A percentile compares a stretch with the other conserved stretches of the same genome.
Conservation (phyloP, 2,888 invertebrate genomes). For the Drosophila maculinotata region DNA sequence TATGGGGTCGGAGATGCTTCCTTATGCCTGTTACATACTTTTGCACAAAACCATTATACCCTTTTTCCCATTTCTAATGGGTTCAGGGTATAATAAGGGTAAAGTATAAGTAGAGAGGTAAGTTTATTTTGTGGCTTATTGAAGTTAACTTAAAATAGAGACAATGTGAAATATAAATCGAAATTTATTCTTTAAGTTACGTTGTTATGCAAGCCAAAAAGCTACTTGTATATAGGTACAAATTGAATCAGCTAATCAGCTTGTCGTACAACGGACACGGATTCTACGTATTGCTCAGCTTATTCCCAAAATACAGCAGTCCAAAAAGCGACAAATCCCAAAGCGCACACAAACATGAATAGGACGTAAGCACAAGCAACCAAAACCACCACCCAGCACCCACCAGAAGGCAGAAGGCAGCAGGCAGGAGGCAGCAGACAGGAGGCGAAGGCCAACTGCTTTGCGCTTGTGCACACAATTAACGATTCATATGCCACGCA, state of each 20-base stretch:
- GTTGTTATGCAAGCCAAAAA: too few species aligned
- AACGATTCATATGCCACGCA: constrained; percentile 72
- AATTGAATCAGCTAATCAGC: constrained; percentile 9
- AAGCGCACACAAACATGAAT: constrained; percentile 19
- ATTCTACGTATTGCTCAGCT: constrained; percentile 1
- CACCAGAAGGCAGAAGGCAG: constrained; percentile 1
- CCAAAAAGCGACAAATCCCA: constrained; percentile 13
- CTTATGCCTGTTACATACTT: too few species aligned
- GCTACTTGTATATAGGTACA: not conserved
- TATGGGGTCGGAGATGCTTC: too few species aligned
- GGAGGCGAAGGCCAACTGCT: not conserved
- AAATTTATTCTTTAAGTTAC: too few species aligned
- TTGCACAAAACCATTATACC: too few species aligned
- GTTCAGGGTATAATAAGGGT: too few species aligned
- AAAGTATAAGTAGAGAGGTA: too few species aligned
- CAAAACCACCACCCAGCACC: not conserved
- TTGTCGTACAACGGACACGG: not conserved
- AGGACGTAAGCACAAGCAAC: constrained; percentile 11
- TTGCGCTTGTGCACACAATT: constrained; percentile 59
- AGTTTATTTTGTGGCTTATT: too few species aligned
- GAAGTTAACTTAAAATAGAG: too few species aligned
- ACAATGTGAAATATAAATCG: too few species aligned
- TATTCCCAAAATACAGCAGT: constrained; percentile 7
- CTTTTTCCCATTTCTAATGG: too few species aligned
- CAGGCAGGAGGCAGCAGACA: constrained; percentile 1